Evolutionary conservation across 2,797 vertebrate genomes (phyloP), one percentile per base, ranked within the genome.

Genomic region (Hemibagrus guttatus): DNA sequence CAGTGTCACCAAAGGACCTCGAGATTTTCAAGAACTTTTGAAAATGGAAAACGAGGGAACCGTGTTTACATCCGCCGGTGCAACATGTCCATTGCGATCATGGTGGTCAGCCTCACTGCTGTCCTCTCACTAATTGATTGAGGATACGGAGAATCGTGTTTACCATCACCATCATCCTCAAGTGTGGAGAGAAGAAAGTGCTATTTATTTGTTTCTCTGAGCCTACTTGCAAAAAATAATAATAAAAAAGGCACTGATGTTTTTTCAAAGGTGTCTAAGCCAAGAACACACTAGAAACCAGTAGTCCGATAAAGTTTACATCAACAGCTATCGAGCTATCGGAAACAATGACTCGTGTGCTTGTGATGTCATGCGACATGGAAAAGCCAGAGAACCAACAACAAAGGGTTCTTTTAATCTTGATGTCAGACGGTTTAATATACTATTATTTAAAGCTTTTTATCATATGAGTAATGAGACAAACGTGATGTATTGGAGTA

Each of bases 21-120:
- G 98, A 99, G 91, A 95, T 97, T 91, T 99, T 99, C 92, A 97
- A 97, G 92, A 97, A 97, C 91, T 99, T 99, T 93, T 99, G 94
- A 97, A 19, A 66, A 54, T 1, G 19, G 42, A 52, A 23, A 52
- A 31, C 0, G 11, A 21, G 26, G 80, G 35, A 49, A 31, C 9
- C 11, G 21, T 21, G n/a, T 31, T 31, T 54, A 31, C 63, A n/a
- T 68, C 19, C 74, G 17, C 52, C 87, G 66, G 63, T 59, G 19
- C 61, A 81, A 84, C 21, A 39, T 31, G 35, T 69, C 79, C 23
- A 26, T 69, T 88, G 59, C 49, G 28, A 31, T 74, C 11, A 66
- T 46, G 28, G 76, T 85, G 82, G 58, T 68, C 81, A 64, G 74
- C 66, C 31, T 81, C n/a, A 52, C 85, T 85, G 64, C 56, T 66